phyloP scores from a whole-genome alignment of 2,113 vertebrate genomes.

The Numenius arquata region DNA sequence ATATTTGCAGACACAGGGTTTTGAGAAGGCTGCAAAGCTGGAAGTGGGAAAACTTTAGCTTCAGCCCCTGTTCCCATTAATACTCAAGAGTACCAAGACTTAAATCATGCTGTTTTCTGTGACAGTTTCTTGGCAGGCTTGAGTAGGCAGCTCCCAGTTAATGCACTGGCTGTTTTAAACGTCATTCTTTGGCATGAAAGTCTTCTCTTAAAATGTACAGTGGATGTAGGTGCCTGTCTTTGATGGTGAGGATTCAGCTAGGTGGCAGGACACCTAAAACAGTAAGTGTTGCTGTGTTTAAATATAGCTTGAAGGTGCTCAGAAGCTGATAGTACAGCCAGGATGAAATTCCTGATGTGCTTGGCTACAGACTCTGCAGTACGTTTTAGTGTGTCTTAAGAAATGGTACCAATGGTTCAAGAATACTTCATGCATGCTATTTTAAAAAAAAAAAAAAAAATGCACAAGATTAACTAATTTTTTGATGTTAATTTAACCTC shows the following conservation, averaged over 20 bases:
- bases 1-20: not conserved
- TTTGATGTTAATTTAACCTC: not conserved
- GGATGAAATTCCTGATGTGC: not conserved
- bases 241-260: not conserved
- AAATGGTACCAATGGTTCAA: not conserved
- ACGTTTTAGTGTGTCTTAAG: not conserved
- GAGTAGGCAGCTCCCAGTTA: conserved; percentile 26
- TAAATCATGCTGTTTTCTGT: not conserved
- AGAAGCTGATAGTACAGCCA: not conserved
- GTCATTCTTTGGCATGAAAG: not conserved
- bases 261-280: not conserved
- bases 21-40: not conserved
- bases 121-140: not conserved
- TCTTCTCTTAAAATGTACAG: not conserved
- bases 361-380: not conserved
- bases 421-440: not conserved
- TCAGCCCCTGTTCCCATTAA: not conserved
- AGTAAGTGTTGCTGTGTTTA: not conserved
- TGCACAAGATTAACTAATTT: not conserved
- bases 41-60: not conserved
- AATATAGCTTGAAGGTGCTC: not conserved
- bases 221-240: not conserved
- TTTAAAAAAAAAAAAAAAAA: not conserved
- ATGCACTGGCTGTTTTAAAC: conserved; percentile 47
- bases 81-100: not conserved